Evolutionary conservation across 2,797 vertebrate species (phyloP).

Genomic region (Helostoma temminkii): DNA sequence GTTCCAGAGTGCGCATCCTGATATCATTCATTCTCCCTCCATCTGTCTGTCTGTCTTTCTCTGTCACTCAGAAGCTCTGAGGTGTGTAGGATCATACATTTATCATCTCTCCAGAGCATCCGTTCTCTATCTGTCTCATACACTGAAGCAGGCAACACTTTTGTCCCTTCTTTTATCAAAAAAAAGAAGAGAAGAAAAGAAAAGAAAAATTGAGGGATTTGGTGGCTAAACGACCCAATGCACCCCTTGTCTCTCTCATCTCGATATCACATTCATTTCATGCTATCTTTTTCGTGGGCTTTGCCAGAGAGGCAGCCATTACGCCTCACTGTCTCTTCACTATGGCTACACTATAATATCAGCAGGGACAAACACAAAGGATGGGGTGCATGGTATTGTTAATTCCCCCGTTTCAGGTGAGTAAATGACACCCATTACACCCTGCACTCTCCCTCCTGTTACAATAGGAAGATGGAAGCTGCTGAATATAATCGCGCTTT

Average conservation of each 20-base stretch:
- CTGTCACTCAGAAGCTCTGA: constrained; percentile 74
- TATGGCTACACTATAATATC: constrained; percentile 71
- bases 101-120: constrained; percentile 69
- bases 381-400: constrained; percentile 67
- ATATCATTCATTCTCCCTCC: constrained; percentile 74
- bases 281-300: constrained; percentile 70
- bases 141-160: constrained; percentile 55
- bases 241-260: constrained; percentile 76
- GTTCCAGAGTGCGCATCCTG: constrained; percentile 70
- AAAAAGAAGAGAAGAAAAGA: not conserved
- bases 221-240: constrained; percentile 76
- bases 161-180: constrained; percentile 68
- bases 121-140: constrained; percentile 31
- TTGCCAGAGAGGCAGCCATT: constrained; percentile 68
- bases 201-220: constrained; percentile 76
- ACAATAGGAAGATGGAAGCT: constrained; percentile 63
- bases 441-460: constrained; percentile 63
- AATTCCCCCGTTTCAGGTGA: constrained; percentile 77
- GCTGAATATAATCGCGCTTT: constrained; percentile 73
- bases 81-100: constrained; percentile 77
- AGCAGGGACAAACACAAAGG: constrained; percentile 79
- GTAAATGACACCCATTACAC: constrained; percentile 80
- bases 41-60: constrained; percentile 62
- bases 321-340: constrained; percentile 63
- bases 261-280: constrained; percentile 79